These are phyloP conservation scores for Macrosoma leucophasiata DNA, from an alignment of 2,888 invertebrate genomes.

Conservation along the genomic window DNA sequence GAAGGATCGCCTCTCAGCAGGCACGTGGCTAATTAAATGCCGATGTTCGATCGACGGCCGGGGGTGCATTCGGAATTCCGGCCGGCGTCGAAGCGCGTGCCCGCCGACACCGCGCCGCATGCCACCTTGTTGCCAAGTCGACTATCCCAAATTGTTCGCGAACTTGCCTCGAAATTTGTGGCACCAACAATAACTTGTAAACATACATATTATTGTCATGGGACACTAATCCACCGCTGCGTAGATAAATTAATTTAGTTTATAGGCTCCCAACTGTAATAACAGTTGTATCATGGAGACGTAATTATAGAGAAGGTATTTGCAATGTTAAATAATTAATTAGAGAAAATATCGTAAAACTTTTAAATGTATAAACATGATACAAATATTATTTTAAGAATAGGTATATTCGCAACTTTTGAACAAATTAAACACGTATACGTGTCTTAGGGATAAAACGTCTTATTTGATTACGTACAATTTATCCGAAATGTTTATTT, in stretches of 20 bases:
- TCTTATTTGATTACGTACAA: too few relatives aligned
- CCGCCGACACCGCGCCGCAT: conserved; percentile 38
- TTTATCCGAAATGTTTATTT: too few relatives aligned
- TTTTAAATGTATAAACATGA: background rate
- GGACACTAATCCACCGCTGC: background rate
- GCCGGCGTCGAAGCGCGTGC: conserved; percentile 35
- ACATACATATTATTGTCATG: conserved; percentile 6
- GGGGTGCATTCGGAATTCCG: conserved; percentile 54
- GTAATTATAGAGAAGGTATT: too few relatives aligned
- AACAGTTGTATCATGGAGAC: too few relatives aligned
- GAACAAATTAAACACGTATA: too few relatives aligned
- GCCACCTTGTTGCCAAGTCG: conserved; percentile 45
- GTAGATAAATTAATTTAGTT: conserved; percentile 1
- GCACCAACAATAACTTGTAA: conserved; percentile 17
- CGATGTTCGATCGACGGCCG: conserved; percentile 45
- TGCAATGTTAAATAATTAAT: too few relatives aligned
- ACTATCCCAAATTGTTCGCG: conserved; percentile 53
- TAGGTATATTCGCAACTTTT: too few relatives aligned
- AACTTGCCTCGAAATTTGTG: conserved; percentile 39
- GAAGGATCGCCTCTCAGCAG: conserved; percentile 43
- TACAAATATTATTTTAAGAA: too few relatives aligned
- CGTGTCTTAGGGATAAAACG: too few relatives aligned
- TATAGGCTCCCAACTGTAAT: too few relatives aligned
- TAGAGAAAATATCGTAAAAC: background rate
- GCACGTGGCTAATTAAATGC: conserved; percentile 75